Percentiles rank a stretch among this genome's conserved stretches.
These are phyloP conservation scores for Acrocephalus kingi DNA, from an alignment of 2,113 vertebrate species.

Conservation along the genomic window DNA sequence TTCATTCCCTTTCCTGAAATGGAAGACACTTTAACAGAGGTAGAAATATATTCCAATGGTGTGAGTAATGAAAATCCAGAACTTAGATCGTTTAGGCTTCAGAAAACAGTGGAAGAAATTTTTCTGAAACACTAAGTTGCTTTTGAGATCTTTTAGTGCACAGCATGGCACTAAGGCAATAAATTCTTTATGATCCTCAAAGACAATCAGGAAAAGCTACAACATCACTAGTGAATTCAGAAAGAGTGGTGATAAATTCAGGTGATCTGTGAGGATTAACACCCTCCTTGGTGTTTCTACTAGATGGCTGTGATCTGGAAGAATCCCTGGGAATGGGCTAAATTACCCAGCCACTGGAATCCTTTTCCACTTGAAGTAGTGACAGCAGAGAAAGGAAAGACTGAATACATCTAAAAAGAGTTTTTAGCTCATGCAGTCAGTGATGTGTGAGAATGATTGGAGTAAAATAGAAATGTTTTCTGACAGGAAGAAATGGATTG, in stretches of 20 bases:
- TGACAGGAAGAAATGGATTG: slow-evolving; percentile 19
- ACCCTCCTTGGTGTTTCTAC: neutral
- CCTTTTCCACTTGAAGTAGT: neutral
- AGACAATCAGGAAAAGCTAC: neutral
- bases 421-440: neutral
- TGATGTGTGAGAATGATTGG: slow-evolving; percentile 32
- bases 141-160: neutral
- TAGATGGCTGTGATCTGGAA: neutral
- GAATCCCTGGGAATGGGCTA: neutral
- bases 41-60: neutral
- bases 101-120: neutral
- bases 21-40: neutral
- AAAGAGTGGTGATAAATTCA: neutral
- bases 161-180: neutral
- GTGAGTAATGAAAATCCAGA: neutral
- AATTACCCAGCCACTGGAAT: neutral
- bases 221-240: neutral
- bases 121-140: neutral
- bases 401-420: neutral
- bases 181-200: neutral
- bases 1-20: neutral
- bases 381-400: neutral
- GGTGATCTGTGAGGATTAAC: neutral
- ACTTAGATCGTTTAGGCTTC: neutral
- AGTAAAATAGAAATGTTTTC: slow-evolving; percentile 39